A percentile compares a stretch with the other conserved stretches of the same genome.
Evolutionary conservation across 2,113 vertebrate species (phyloP).

Genomic region (Setophaga coronata): DNA sequence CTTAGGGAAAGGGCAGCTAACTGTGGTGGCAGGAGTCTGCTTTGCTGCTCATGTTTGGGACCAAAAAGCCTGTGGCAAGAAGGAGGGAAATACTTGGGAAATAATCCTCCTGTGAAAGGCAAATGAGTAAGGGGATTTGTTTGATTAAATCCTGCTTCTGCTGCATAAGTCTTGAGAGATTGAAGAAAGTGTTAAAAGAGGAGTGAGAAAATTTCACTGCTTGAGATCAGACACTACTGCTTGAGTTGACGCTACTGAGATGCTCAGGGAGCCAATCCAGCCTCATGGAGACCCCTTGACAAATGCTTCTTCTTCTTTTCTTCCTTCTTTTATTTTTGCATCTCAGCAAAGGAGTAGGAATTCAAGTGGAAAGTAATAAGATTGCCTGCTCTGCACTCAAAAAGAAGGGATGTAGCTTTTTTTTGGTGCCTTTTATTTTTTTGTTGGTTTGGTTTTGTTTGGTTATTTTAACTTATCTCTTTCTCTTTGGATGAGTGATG

Average conservation of each 20-base stretch:
- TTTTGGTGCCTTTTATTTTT: neutral
- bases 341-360: neutral
- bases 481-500: neutral
- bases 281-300: neutral
- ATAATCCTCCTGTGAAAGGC: neutral
- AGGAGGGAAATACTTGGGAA: neutral
- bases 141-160: neutral
- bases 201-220: neutral
- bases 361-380: neutral
- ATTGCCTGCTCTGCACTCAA: neutral
- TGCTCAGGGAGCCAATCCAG: neutral
- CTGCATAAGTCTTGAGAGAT: neutral
- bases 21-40: neutral
- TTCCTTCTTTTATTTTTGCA: neutral
- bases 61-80: neutral
- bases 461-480: neutral
- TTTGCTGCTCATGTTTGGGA: neutral
- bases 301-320: neutral
- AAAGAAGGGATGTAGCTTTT: neutral
- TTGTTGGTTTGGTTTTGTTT: neutral
- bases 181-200: neutral
- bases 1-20: neutral
- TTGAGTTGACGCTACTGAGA: neutral
- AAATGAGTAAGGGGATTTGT: neutral
- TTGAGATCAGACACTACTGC: neutral